Conservation (phyloP, 2,888 invertebrate species). For the Cerastoderma edule region DNA sequence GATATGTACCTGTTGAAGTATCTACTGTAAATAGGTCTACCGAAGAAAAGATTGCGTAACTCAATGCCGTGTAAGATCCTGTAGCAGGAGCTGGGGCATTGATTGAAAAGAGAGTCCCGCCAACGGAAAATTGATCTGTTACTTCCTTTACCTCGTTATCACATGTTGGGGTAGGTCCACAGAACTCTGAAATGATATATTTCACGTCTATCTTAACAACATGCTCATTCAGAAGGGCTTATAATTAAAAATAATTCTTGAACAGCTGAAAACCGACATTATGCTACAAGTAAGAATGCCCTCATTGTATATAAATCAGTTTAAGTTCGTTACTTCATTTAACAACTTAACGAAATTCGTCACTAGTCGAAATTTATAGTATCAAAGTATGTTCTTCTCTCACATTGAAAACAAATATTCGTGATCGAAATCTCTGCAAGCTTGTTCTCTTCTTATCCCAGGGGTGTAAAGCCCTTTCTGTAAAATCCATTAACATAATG, state of each 20-base stretch:
- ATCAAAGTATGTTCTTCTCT: too few species aligned
- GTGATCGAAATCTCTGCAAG: too few species aligned
- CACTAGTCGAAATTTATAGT: too few species aligned
- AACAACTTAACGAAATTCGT: too few species aligned
- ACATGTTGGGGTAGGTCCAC: constrained; percentile 35
- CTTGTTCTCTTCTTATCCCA: too few species aligned
- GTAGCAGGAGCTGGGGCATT: constrained; percentile 20
- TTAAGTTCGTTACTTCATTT: too few species aligned
- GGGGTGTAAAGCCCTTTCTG: too few species aligned
- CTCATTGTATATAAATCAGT: too few species aligned
- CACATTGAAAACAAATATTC: too few species aligned
- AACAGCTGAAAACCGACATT: too few species aligned
- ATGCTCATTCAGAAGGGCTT: background rate
- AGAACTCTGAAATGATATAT: constrained; percentile 32
- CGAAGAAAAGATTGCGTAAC: constrained; percentile 23
- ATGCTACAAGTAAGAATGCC: too few species aligned
- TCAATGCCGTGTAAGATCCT: constrained; percentile 21
- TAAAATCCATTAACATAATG: too few species aligned
- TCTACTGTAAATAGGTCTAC: constrained; percentile 28
- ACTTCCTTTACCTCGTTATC: constrained; percentile 7
- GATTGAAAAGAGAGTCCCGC: constrained; percentile 26
- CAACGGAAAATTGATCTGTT: constrained; percentile 22
- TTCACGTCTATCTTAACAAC: background rate
- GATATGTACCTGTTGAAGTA: constrained; percentile 27
- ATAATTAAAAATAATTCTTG: background rate